These are phyloP conservation scores for Sphenodon punctatus DNA, from an alignment of 2,797 vertebrate genomes.

Conservation along the genomic window DNA sequence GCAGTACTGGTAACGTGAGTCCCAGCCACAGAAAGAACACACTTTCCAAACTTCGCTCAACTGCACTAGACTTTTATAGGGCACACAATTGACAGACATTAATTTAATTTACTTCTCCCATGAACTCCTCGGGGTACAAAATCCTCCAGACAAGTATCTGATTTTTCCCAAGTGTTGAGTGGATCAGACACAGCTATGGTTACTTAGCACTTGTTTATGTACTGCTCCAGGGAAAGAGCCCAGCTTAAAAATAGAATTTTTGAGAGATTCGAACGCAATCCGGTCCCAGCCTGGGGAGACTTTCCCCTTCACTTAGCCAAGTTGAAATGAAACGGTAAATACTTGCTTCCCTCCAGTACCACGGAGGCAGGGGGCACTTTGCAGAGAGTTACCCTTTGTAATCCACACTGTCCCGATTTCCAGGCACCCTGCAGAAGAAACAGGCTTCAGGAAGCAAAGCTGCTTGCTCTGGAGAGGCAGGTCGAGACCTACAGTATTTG, in stretches of 20 bases:
- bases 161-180: slow-evolving; percentile 51
- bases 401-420: slow-evolving; percentile 60
- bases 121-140: too few relatives aligned
- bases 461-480: too few relatives aligned
- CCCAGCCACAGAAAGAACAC: too few relatives aligned
- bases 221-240: slow-evolving; percentile 22
- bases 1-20: too few relatives aligned
- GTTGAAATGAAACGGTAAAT: slow-evolving; percentile 17
- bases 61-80: slow-evolving; percentile 14
- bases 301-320: slow-evolving; percentile 5
- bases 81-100: slow-evolving; percentile 55
- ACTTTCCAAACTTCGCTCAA: slow-evolving; percentile 7
- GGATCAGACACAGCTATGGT: slow-evolving; percentile 50
- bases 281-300: slow-evolving; percentile 9
- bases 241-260: not conserved
- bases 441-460: slow-evolving; percentile 28
- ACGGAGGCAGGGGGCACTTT: not conserved
- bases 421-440: slow-evolving; percentile 37
- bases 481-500: too few relatives aligned
- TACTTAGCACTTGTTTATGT: slow-evolving; percentile 40
- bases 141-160: slow-evolving; percentile 40
- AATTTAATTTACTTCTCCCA: slow-evolving; percentile 34
- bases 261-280: not conserved
- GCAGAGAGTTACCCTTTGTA: slow-evolving; percentile 28
- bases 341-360: not conserved